phyloP scores from a whole-genome alignment of 2,797 vertebrate species.

The Pelobates cultripes region DNA sequence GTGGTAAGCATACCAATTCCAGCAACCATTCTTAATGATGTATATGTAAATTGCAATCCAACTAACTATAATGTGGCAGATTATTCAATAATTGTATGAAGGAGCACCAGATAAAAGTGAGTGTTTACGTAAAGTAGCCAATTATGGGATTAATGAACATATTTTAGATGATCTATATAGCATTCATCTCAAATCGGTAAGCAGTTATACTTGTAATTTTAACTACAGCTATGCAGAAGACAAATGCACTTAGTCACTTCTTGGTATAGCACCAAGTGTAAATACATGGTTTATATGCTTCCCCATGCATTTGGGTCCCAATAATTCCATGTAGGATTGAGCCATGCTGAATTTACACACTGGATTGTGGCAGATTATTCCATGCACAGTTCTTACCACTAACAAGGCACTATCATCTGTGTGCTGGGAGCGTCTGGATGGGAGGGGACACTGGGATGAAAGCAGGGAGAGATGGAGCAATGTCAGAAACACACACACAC shows the following conservation, averaged over 20 bases:
- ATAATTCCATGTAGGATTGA: constrained; percentile 16
- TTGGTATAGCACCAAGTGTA: background rate
- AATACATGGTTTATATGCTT: constrained; percentile 73
- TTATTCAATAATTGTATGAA: too few relatives aligned
- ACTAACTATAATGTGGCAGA: too few relatives aligned
- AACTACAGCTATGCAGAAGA: background rate
- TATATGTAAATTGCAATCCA: too few relatives aligned
- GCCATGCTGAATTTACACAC: constrained; percentile 55
- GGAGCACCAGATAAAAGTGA: too few relatives aligned
- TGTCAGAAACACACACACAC: constrained; percentile 69
- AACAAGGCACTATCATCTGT: constrained; percentile 98
- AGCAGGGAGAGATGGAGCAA: constrained; percentile 74
- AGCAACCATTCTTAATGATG: too few relatives aligned
- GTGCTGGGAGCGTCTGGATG: constrained; percentile 94
- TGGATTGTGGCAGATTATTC: constrained; percentile 61
- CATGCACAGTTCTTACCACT: constrained; percentile 87
- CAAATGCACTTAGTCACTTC: background rate
- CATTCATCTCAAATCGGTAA: too few relatives aligned
- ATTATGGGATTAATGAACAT: too few relatives aligned
- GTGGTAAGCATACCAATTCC: too few relatives aligned
- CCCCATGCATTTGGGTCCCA: constrained; percentile 49
- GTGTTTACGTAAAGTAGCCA: too few relatives aligned
- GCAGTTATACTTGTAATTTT: too few relatives aligned
- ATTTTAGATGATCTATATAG: too few relatives aligned
- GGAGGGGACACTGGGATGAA: constrained; percentile 83